Evolutionary conservation across 2,797 vertebrate species (phyloP).

Genomic region (Spheniscus humboldti): DNA sequence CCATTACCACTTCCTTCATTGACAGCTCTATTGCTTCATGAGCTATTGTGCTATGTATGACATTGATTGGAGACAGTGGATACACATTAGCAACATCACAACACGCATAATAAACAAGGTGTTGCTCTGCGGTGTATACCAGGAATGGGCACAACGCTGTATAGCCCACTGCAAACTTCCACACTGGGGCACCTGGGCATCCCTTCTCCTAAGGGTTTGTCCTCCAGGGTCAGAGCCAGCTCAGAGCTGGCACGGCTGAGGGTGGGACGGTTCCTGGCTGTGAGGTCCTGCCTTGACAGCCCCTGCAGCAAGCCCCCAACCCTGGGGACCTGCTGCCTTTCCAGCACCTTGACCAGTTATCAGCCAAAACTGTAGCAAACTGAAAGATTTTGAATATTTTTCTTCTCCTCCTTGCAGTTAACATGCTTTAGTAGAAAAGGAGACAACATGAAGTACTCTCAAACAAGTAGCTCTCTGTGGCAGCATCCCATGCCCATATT

Average conservation of each 20-base stretch:
- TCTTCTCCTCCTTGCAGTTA: neutral
- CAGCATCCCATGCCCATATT: fast-evolving
- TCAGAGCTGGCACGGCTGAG: neutral
- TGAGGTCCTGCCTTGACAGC: neutral
- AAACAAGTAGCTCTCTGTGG: neutral
- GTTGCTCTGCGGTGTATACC: neutral
- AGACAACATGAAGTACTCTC: neutral
- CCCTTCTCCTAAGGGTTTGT: neutral
- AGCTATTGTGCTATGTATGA: neutral
- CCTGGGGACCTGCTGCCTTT: neutral
- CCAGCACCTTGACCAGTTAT: neutral
- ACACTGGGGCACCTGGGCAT: neutral
- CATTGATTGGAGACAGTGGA: slow-evolving; percentile 36
- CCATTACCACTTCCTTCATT: slow-evolving; percentile 15
- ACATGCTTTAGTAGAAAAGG: neutral
- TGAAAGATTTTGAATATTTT: neutral
- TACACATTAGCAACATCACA: slow-evolving; percentile 24
- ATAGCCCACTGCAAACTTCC: neutral
- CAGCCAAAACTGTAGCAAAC: neutral
- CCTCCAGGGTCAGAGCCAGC: neutral
- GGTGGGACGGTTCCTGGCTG: fast-evolving
- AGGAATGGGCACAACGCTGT: neutral
- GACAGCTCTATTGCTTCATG: slow-evolving; percentile 26
- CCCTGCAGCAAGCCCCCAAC: fast-evolving
- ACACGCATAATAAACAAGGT: slow-evolving; percentile 32